Evolutionary conservation across 1,140 invertebrate species (phyloP).

Genomic region (Gerris buenoi): DNA sequence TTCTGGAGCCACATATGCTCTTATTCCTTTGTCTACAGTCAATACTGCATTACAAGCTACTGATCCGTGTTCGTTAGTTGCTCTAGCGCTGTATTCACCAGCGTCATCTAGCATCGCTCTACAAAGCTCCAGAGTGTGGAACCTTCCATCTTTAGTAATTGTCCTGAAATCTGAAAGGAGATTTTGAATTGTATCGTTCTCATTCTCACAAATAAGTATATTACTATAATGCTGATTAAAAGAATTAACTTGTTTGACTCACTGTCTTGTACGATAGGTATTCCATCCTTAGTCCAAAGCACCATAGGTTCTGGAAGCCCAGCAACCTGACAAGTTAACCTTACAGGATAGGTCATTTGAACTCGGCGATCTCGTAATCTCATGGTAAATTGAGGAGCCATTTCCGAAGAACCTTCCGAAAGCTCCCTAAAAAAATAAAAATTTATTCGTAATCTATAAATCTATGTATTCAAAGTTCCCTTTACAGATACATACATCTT

Average conservation of each 20-base stretch:
- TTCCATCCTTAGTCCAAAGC: slow-evolving; percentile 63
- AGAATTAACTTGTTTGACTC: too few species aligned
- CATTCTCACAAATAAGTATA: too few species aligned
- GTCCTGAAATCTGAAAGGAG: slow-evolving; percentile 6
- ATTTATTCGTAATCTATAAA: too few species aligned
- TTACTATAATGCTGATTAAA: too few species aligned
- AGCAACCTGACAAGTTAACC: slow-evolving; percentile 69
- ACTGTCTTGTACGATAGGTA: slow-evolving; percentile 38
- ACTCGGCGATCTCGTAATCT: slow-evolving; percentile 64
- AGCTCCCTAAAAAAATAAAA: neutral
- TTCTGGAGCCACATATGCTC: slow-evolving; percentile 60
- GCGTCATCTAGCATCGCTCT: slow-evolving; percentile 60
- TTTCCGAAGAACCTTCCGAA: slow-evolving; percentile 18
- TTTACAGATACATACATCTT: too few species aligned
- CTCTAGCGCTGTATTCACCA: slow-evolving; percentile 63
- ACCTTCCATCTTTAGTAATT: slow-evolving; percentile 40
- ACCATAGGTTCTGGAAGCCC: slow-evolving; percentile 58
- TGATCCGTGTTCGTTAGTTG: slow-evolving; percentile 65
- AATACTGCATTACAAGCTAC: slow-evolving; percentile 65
- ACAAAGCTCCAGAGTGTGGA: slow-evolving; percentile 70
- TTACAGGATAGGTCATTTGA: slow-evolving; percentile 64
- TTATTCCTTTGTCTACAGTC: slow-evolving; percentile 69
- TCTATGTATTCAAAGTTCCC: too few species aligned
- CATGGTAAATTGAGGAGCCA: slow-evolving; percentile 74
- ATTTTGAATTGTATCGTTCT: too few species aligned